Base-by-base conservation (phyloP, 2,113 vertebrate genomes). In the Cyanoderma ruficeps region DNA sequence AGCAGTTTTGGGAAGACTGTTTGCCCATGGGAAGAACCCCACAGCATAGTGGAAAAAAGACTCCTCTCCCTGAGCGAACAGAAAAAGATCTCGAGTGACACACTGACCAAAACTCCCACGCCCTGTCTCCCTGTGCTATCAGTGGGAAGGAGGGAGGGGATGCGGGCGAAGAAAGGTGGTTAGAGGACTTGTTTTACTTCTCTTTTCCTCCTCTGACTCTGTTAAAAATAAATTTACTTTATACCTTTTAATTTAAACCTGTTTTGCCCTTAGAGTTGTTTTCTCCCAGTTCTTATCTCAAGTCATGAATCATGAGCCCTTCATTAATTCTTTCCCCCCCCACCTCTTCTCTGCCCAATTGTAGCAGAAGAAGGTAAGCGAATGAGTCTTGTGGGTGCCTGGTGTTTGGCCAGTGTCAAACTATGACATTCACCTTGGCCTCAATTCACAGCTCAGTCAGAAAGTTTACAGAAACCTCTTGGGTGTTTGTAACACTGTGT, bases 21-120 rank as follows among this genome's bases (percentile, higher is more conserved):
- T 49, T 39, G 37, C 37, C 44, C 0, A 0, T 61, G 35, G n/a
- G 12, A 39, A 21, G 35, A 21, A 49, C 13, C 11, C 14, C 28
- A 25, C 0, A 2, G 22, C 13, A 41, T 10, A 50, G 17, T 28
- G 33, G 46, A 50, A 5, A 5, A 15, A 31, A 31, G 2, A 4
- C 13, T 61, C 27, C 56, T 49, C 28, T 61, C 17, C 44, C 22
- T 50, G 35, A 41, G 17, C 2, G 2, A 77, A 61, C 16, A 25
- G 35, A 49, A 76, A 37, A 47, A 50, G 44, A 50, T 61, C 35
- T 9, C 4, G 0, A 25, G 57, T 50, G 46, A 50, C 17, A 9
- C 50, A 61, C 35, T 21, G 74, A 61, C 35, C 28, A 33, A 50
- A 77, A 27, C 13, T 15, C 46, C 46, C 46, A 33, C 2, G 2